Base-by-base conservation (phyloP, 2,113 vertebrate genomes). In the Nannospalax galili region DNA sequence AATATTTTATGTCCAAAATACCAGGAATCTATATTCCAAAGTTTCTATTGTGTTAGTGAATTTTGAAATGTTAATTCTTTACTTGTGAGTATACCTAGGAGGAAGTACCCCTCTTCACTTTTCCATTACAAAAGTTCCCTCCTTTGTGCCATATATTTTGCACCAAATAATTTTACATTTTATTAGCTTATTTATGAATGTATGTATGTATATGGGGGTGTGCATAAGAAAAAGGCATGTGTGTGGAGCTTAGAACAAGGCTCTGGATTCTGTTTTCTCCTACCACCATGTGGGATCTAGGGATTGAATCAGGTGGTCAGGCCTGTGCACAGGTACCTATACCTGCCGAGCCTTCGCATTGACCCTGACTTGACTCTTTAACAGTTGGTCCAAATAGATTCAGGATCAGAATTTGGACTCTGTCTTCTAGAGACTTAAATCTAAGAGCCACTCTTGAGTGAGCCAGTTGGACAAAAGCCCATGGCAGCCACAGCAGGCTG, bases 331-430 rank as follows among this genome's bases (percentile, higher is more conserved):
- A 52, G 48, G 48, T 52, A 52, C 8, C 60, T 67, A 11, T 42
- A 5, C 12, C 30, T 67, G 11, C 5, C 20, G 5, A 45, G 28
- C 10, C 2, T 14, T 45, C 28, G 6, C 48, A 52, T 35, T 48
- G 3, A 17, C 5, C 28, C 73, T 75, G 58, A 69, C n/a, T 20
- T 81, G 24, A 60, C 37, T 30, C 15, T 45, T 78, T 79, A 58
- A 32, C 7, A 73, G 0, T 3, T 70, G 69, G 48, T 67, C n/a
- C 84, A 37, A 92, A 32, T 87, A 42, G 4, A 45, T 91, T 79
- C 35, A 93, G 62, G 32, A 88, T 95, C 60, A 95, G 92, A 90
- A 93, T 95, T 95, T 94, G 70, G 69, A 65, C 40, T 5, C 35
- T 42, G 42, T 45, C 45, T 80, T 84, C 70, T 74, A 96, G 79